These are phyloP conservation scores for Tautogolabrus adspersus DNA, from an alignment of 2,113 vertebrate genomes.

Conservation along the genomic window DNA sequence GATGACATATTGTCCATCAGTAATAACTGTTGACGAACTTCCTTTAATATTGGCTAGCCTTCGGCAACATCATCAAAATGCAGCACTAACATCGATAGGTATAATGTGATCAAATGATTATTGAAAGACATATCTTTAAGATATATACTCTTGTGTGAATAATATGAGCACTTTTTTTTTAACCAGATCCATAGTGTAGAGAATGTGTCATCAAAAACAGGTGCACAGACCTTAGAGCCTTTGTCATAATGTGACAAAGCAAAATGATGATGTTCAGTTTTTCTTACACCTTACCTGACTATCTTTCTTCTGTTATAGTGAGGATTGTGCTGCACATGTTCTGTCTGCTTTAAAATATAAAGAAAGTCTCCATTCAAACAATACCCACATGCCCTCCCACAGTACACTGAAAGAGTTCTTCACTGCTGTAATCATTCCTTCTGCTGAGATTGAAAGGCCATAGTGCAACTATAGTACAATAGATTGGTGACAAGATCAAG, in stretches of 20 bases:
- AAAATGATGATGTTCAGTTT: neutral
- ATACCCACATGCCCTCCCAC: neutral
- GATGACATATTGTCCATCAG: too few relatives aligned
- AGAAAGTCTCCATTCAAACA: neutral
- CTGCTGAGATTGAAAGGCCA: neutral
- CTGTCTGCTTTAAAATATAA: neutral
- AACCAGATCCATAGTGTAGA: neutral
- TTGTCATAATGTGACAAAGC: neutral
- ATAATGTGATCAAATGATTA: too few relatives aligned
- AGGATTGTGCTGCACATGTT: neutral
- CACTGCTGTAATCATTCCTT: neutral
- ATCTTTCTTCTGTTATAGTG: neutral
- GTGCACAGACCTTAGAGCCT: neutral
- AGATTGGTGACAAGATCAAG: neutral
- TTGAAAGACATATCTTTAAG: too few relatives aligned
- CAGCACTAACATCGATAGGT: too few relatives aligned
- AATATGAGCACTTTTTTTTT: neutral
- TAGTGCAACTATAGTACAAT: neutral
- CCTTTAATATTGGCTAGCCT: too few relatives aligned
- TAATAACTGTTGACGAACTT: too few relatives aligned
- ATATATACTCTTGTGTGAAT: neutral
- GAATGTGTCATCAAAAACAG: neutral
- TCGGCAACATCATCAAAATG: too few relatives aligned
- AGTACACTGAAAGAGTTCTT: neutral
- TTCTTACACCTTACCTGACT: neutral